Evolutionary conservation across 2,797 vertebrate genomes (phyloP), one percentile per base, ranked within the genome.

Genomic region (Enteromius viviparus): DNA sequence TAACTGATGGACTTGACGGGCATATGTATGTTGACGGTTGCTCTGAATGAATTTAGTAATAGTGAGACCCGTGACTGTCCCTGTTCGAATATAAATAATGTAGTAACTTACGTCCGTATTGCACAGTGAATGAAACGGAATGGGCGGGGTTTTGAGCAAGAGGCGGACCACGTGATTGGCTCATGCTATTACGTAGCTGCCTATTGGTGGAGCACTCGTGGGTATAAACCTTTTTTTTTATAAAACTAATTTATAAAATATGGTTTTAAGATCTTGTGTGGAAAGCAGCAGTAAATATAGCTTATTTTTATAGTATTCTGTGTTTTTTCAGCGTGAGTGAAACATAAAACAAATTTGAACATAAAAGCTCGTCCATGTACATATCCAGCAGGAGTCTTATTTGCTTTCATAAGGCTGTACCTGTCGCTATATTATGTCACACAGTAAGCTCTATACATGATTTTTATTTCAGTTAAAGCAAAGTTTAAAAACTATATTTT

Each of bases 141-240:
- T 76, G 64, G 72, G 81, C 62, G 72, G 32, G 23, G 49, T 12
- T 55, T 10, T 37, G 2, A 0, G 0, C 1, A 53, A 11, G 29
- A 55, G 74, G 81, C 37, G 40, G 3, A 37, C 9, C 17, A 60
- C 74, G 74, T 76, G 62, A 66, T 76, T 45, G 17, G 71, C 72
- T 45, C 49, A n/a, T 29, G 49, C 3, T 4, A 17, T 21, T 45
- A 62, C 62, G 47, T 21, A 51, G 17, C 10, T 10, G 47, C n/a
- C 68, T n/a, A 82, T 82, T 82, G 71, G 80, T 42, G 3, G 21
- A 60, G 6, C 17, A 45, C n/a, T 53, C 2, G 40, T 34, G 19
- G 26, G 37, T 23, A 10, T 4, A 11, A 78, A 77, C n/a, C 5
- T 40, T 40, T 40, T 40, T 40, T 40, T 40, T 34, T 19, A 37